Evolutionary conservation across 2,797 vertebrate species (phyloP).

Genomic region (Petrocephalus sullivani): DNA sequence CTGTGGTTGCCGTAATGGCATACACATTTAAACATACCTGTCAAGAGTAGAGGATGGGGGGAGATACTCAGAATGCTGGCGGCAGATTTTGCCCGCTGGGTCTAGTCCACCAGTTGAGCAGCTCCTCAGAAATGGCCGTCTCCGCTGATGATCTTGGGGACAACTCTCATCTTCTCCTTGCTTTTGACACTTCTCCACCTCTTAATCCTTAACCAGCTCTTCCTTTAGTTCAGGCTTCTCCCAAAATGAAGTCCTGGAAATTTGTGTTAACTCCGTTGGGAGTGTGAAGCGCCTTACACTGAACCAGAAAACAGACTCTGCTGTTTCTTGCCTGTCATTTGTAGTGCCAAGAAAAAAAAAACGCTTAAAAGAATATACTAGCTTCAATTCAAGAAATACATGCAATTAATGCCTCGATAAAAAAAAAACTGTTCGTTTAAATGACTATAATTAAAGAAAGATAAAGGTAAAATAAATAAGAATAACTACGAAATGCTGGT

Average conservation of each 20-base stretch:
- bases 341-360: background rate
- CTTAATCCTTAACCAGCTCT: background rate
- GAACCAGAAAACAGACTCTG: background rate
- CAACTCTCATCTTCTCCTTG: background rate
- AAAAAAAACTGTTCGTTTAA: background rate
- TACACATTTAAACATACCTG: constrained; percentile 52
- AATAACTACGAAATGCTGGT: background rate
- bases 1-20: background rate
- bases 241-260: background rate
- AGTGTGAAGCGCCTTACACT: background rate
- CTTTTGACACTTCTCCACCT: background rate
- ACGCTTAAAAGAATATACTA: background rate
- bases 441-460: background rate
- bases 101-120: background rate
- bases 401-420: background rate
- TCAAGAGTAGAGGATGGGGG: constrained; percentile 67
- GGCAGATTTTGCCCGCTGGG: constrained; percentile 43
- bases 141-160: no score
- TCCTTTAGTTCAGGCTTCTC: background rate
- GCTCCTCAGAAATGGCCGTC: background rate
- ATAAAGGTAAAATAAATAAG: background rate
- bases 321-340: background rate
- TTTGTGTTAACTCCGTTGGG: background rate
- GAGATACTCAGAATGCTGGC: constrained; percentile 60
- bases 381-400: background rate